phyloP scores from a whole-genome alignment of 2,113 vertebrate genomes.

The Oxygymnocypris stewartii region DNA sequence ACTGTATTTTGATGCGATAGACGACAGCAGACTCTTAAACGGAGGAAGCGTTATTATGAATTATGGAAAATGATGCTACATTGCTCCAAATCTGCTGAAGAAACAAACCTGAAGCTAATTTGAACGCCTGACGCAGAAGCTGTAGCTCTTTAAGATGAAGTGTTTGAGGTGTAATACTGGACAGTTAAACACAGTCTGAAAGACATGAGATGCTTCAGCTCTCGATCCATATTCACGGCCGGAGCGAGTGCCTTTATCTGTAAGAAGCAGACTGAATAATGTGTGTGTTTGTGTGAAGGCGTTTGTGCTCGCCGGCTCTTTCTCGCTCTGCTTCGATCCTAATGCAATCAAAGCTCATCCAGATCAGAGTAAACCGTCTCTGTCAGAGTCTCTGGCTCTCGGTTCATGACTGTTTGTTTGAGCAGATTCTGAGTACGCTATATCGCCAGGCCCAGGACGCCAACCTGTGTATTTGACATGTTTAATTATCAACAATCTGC shows the following conservation, averaged over 20 bases:
- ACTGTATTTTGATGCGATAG: neutral
- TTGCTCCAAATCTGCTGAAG: neutral
- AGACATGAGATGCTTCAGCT: neutral
- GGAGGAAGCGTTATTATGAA: neutral
- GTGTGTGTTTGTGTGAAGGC: neutral
- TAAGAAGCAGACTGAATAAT: neutral
- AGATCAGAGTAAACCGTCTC: neutral
- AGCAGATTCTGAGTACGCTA: neutral
- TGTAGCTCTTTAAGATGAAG: neutral
- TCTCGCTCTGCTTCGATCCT: neutral
- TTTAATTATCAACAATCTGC: neutral
- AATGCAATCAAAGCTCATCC: conserved; percentile 1
- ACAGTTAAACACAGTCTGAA: neutral
- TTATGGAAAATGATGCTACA: neutral
- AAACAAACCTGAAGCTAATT: neutral
- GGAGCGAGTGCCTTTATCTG: neutral
- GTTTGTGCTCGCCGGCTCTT: neutral
- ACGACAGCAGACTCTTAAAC: neutral
- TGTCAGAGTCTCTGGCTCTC: neutral
- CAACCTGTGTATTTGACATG: neutral
- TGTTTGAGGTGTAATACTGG: neutral
- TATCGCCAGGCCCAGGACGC: no score
- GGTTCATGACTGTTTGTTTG: neutral
- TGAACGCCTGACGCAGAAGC: no score
- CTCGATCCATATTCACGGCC: neutral